A percentile compares a stretch with the other conserved stretches of the same genome.
These are phyloP conservation scores for Tillus elongatus DNA, from an alignment of 2,888 invertebrate genomes.

Conservation along the genomic window DNA sequence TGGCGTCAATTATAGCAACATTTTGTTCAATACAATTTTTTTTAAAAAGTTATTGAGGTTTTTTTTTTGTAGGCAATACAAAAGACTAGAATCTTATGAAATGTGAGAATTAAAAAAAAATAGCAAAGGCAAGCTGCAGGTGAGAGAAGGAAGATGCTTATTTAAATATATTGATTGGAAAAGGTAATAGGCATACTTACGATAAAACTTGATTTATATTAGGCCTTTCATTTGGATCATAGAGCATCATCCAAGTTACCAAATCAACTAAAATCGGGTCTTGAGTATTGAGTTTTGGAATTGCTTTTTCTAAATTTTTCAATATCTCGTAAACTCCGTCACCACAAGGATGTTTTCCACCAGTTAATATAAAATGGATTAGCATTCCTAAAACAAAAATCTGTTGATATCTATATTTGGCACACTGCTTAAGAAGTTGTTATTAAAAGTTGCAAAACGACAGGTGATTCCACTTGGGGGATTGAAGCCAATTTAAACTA, in stretches of 20 bases:
- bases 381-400: constrained; percentile 34
- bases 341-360: constrained; percentile 40
- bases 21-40: too few relatives aligned
- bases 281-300: constrained; percentile 23
- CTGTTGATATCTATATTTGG: too few relatives aligned
- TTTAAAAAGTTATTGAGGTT: too few relatives aligned
- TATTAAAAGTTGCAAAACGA: too few relatives aligned
- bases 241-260: constrained; percentile 38
- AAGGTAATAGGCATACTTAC: too few relatives aligned
- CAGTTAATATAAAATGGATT: constrained; percentile 38
- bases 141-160: not conserved
- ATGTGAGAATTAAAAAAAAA: too few relatives aligned
- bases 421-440: too few relatives aligned
- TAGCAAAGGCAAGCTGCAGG: not conserved
- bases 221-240: constrained; percentile 35
- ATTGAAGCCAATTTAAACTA: too few relatives aligned
- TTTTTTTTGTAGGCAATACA: too few relatives aligned
- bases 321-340: constrained; percentile 34
- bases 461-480: too few relatives aligned
- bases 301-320: constrained; percentile 32
- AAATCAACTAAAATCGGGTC: constrained; percentile 35
- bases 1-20: too few relatives aligned
- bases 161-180: constrained; percentile 6
- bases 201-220: constrained; percentile 35
- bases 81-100: too few relatives aligned